phyloP scores from a whole-genome alignment of 1,140 invertebrate genomes.

The Drosophila oshimai region DNA sequence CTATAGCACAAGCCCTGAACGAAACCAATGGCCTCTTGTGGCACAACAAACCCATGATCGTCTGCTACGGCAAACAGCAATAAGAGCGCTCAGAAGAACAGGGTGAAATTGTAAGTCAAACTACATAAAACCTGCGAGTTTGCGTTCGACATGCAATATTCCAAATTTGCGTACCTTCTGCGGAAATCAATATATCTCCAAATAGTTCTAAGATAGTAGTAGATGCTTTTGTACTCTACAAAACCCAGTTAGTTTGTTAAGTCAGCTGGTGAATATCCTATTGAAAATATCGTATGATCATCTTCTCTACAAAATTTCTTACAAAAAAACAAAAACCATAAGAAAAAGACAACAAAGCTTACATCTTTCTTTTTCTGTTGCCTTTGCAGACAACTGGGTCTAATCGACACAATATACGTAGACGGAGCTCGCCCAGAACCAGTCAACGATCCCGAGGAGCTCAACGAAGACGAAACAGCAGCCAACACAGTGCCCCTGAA shows the following conservation, averaged over 20 bases:
- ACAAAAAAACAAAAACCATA: neutral
- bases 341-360: neutral
- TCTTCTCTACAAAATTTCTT: constrained; percentile 45
- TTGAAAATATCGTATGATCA: constrained; percentile 16
- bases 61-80: constrained; percentile 89
- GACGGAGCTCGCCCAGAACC: constrained; percentile 54
- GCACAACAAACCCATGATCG: constrained; percentile 84
- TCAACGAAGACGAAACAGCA: constrained; percentile 48
- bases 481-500: constrained; percentile 36
- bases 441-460: constrained; percentile 50
- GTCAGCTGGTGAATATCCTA: neutral
- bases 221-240: constrained; percentile 15
- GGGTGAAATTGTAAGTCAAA: too few species aligned
- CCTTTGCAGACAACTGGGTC: constrained; percentile 75
- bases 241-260: neutral
- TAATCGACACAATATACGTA: constrained; percentile 82
- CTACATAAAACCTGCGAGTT: too few species aligned
- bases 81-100: neutral
- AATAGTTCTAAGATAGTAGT: constrained; percentile 4
- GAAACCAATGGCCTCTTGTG: constrained; percentile 96
- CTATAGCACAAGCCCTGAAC: constrained; percentile 88
- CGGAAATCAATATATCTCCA: too few species aligned
- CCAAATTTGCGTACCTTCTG: too few species aligned
- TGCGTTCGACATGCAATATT: too few species aligned
- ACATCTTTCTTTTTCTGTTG: neutral